Evolutionary conservation across 92 coral and sea anemone genomes (phyloP).

Genomic region (Palythoa heliodiscus): DNA sequence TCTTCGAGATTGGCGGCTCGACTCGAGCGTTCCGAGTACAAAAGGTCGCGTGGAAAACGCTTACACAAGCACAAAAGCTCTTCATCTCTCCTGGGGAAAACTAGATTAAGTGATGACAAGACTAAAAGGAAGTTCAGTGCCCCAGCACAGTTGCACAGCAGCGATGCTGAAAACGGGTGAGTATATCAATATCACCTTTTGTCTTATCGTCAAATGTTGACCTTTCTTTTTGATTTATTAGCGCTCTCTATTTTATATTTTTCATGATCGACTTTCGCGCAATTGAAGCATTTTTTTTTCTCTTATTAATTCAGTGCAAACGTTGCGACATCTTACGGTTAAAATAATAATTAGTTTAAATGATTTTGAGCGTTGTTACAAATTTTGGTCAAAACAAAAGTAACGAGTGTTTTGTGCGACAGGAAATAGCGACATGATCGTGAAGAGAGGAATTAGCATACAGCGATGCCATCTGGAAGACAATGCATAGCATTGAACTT

Average conservation of each 20-base stretch:
- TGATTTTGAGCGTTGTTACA: background rate
- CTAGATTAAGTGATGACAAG: constrained; percentile 19
- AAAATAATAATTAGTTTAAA: background rate
- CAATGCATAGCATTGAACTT: background rate
- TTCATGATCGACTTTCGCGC: background rate
- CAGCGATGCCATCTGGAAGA: background rate
- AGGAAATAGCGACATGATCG: constrained; percentile 28
- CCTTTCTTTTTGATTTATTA: background rate
- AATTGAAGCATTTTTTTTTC: background rate
- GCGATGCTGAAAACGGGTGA: constrained; percentile 28
- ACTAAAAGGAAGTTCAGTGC: constrained; percentile 40
- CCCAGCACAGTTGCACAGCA: constrained; percentile 18
- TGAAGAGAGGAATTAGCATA: background rate
- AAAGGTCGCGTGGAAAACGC: constrained; percentile 88
- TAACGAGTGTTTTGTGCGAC: background rate
- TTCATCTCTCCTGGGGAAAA: constrained; percentile 40
- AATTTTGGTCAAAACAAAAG: background rate
- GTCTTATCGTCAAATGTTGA: background rate
- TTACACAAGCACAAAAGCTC: constrained; percentile 69
- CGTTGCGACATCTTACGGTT: background rate
- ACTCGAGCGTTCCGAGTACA: constrained; percentile 93
- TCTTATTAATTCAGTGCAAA: background rate
- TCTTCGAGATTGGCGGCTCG: constrained; percentile 94
- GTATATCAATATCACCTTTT: background rate
- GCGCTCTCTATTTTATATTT: background rate